phyloP scores from a whole-genome alignment of 2,888 invertebrate genomes.

The Diabrotica balteata region DNA sequence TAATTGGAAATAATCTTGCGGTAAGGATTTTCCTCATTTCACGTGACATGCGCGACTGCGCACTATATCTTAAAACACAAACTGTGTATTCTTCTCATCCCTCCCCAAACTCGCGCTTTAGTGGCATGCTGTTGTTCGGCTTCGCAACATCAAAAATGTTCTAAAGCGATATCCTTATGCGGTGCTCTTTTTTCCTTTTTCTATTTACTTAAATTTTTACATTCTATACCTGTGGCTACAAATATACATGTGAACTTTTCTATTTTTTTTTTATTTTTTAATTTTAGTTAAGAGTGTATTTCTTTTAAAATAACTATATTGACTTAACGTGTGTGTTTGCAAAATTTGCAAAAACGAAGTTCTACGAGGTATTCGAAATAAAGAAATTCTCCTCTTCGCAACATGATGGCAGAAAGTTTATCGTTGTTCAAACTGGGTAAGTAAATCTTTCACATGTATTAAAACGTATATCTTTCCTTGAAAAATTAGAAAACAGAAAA shows the following conservation, averaged over 20 bases:
- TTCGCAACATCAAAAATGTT: slow-evolving; percentile 28
- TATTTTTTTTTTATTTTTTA: slow-evolving; percentile 18
- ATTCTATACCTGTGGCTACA: slow-evolving; percentile 3
- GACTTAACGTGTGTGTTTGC: slow-evolving; percentile 9
- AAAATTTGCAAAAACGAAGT: slow-evolving; percentile 53
- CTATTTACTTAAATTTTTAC: slow-evolving; percentile 6
- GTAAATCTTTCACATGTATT: slow-evolving; percentile 14
- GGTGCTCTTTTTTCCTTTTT: slow-evolving; percentile 18
- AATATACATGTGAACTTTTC: slow-evolving; percentile 21
- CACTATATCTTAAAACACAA: slow-evolving; percentile 30
- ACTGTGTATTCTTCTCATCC: slow-evolving; percentile 31
- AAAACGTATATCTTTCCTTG: no score
- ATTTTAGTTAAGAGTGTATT: slow-evolving; percentile 19
- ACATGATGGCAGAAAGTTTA: slow-evolving; percentile 58
- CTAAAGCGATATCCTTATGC: slow-evolving; percentile 25
- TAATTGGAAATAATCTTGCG: slow-evolving; percentile 39
- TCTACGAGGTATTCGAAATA: slow-evolving; percentile 59
- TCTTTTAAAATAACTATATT: slow-evolving; percentile 18
- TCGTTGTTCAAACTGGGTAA: slow-evolving; percentile 61
- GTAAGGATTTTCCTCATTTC: slow-evolving; percentile 35
- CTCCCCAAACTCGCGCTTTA: slow-evolving; percentile 24
- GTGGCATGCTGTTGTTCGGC: slow-evolving; percentile 28
- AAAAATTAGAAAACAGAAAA: no score
- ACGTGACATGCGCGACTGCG: slow-evolving; percentile 40
- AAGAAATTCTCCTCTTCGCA: slow-evolving; percentile 51